Percentiles rank a stretch among this genome's conserved stretches.
Conservation (phyloP, 2,797 vertebrate genomes). For the Arvicola amphibius region DNA sequence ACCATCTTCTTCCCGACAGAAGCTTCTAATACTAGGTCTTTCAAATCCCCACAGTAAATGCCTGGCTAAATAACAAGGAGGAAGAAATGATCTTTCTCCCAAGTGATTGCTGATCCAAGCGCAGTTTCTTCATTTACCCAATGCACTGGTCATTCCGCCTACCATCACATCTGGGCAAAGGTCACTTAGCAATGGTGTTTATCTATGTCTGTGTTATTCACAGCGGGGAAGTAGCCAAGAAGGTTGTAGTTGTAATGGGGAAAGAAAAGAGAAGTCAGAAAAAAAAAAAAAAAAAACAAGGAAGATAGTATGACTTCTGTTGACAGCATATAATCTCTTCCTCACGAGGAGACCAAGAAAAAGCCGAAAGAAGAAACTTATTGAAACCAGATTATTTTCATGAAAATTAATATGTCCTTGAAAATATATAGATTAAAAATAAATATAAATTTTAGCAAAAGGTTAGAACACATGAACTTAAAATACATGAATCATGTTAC, state of each 20-base stretch:
- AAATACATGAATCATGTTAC: background rate
- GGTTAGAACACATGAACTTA: background rate
- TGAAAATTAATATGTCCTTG: background rate
- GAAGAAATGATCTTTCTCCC: conserved; percentile 76
- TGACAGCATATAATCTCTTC: background rate
- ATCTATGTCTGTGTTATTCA: conserved; percentile 71
- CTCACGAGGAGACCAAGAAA: background rate
- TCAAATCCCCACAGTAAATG: conserved; percentile 79
- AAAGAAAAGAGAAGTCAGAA: background rate
- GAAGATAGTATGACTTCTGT: background rate
- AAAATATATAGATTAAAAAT: background rate
- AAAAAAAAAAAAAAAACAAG: background rate
- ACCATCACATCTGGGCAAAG: conserved; percentile 74
- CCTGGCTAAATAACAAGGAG: conserved; percentile 81
- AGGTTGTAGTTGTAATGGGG: background rate
- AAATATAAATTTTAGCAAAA: background rate
- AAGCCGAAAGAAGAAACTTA: background rate
- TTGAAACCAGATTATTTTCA: background rate
- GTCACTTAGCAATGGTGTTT: conserved; percentile 67
- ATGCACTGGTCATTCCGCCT: conserved; percentile 57
- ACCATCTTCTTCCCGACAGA: conserved; percentile 76
- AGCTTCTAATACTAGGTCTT: conserved; percentile 75
- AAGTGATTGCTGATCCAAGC: conserved; percentile 77
- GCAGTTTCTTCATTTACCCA: conserved; percentile 77
- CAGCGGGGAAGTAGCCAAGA: conserved; percentile 46